phyloP scores from a whole-genome alignment of 2,888 invertebrate genomes.

The Synanthedon myopaeformis region DNA sequence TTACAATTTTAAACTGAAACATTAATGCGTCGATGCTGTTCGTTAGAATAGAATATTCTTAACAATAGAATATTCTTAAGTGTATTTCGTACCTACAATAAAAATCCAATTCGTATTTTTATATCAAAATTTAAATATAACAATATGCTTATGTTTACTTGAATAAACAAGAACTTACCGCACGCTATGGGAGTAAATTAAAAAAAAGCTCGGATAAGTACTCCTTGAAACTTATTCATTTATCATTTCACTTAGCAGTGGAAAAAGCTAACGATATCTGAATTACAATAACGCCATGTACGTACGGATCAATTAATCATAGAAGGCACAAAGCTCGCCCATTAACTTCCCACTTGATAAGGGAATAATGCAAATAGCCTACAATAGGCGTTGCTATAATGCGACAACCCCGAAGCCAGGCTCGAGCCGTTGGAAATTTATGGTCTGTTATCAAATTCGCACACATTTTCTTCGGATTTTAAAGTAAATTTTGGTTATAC shows the following conservation, averaged over 20 bases:
- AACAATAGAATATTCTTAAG: too few species aligned
- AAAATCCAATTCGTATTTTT: too few species aligned
- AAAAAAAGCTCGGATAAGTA: neutral
- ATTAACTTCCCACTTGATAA: conserved; percentile 68
- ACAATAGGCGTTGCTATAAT: conserved; percentile 53
- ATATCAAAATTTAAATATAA: too few species aligned
- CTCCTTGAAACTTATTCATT: conserved; percentile 23
- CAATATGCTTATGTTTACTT: too few species aligned
- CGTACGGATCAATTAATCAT: conserved; percentile 65
- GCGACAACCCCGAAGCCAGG: conserved; percentile 44
- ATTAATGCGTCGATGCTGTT: too few species aligned
- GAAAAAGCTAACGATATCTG: conserved; percentile 63
- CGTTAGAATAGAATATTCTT: too few species aligned
- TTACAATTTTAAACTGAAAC: too few species aligned
- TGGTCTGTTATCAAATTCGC: conserved; percentile 52
- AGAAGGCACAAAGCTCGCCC: conserved; percentile 60
- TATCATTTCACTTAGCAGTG: conserved; percentile 43
- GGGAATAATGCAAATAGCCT: conserved; percentile 59
- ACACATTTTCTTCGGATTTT: conserved; percentile 28
- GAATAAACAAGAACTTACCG: too few species aligned
- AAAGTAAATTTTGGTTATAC: neutral
- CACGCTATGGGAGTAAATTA: too few species aligned
- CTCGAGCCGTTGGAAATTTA: conserved; percentile 41
- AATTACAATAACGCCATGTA: conserved; percentile 59
- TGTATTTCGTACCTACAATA: too few species aligned